phyloP scores from a whole-genome alignment of 2,797 vertebrate species.

The Chiloscyllium punctatum region DNA sequence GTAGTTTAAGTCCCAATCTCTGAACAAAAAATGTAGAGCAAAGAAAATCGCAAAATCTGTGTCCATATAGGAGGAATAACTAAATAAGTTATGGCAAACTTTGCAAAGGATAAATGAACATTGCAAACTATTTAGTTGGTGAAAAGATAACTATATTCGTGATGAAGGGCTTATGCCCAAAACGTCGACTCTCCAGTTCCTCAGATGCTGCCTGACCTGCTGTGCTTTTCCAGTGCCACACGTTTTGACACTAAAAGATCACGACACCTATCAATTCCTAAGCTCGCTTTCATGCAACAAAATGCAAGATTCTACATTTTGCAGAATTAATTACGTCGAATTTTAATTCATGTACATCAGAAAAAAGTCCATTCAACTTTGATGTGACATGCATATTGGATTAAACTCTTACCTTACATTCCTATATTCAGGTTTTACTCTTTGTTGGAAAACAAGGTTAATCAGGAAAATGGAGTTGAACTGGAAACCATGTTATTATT shows the following conservation, averaged over 20 bases:
- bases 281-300: neutral
- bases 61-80: neutral
- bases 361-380: neutral
- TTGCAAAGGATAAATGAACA: neutral
- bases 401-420: neutral
- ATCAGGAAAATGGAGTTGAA: too few species aligned
- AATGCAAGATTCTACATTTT: neutral
- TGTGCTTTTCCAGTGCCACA: too few species aligned
- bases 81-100: neutral
- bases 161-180: too few species aligned
- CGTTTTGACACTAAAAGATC: neutral
- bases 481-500: too few species aligned
- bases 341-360: neutral
- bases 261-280: neutral
- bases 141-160: neutral
- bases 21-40: conserved; percentile 6
- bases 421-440: neutral
- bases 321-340: neutral
- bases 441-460: too few species aligned
- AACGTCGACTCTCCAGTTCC: too few species aligned
- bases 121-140: neutral
- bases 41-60: neutral
- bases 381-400: neutral
- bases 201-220: too few species aligned
- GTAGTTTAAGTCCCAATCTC: conserved; percentile 15